These are phyloP conservation scores for Merops nubicus DNA, from an alignment of 2,113 vertebrate genomes.

Conservation along the genomic window DNA sequence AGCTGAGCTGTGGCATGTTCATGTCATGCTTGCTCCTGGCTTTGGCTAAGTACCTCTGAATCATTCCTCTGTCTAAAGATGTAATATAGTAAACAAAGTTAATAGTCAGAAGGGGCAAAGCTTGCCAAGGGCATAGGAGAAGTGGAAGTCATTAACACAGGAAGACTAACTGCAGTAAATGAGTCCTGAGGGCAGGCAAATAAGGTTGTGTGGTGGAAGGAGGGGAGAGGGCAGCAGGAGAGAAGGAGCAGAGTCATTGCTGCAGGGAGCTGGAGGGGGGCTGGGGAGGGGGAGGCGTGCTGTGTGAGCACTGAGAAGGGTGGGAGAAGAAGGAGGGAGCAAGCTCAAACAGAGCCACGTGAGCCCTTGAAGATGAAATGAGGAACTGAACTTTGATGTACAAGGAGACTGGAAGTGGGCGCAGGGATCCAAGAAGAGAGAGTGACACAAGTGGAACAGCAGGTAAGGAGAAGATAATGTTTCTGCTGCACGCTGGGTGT, in stretches of 20 bases:
- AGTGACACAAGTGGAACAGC: constrained; percentile 64
- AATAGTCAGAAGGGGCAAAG: constrained; percentile 48
- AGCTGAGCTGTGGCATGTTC: neutral
- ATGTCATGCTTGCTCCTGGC: constrained; percentile 6
- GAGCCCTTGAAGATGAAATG: constrained; percentile 37
- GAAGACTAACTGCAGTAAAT: constrained; percentile 15
- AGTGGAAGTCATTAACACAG: constrained; percentile 1
- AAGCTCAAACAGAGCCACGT: neutral
- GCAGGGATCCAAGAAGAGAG: neutral
- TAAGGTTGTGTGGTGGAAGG: neutral
- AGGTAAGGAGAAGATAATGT: constrained; percentile 49
- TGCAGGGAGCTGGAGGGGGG: neutral
- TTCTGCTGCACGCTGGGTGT: constrained; percentile 6
- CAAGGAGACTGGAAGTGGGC: constrained; percentile 31
- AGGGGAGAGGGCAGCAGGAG: neutral
- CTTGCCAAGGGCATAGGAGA: constrained; percentile 22
- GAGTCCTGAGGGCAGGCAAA: constrained; percentile 9
- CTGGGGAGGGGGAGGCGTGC: neutral
- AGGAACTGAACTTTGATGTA: constrained; percentile 51
- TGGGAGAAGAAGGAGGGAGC: neutral
- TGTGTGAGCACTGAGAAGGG: neutral
- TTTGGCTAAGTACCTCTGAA: neutral
- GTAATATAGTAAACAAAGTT: constrained; percentile 46
- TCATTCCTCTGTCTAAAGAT: constrained; percentile 38
- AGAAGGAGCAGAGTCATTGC: neutral